Conservation (phyloP, 2,113 vertebrate genomes). For the Pseudorectes ferrugineus region DNA sequence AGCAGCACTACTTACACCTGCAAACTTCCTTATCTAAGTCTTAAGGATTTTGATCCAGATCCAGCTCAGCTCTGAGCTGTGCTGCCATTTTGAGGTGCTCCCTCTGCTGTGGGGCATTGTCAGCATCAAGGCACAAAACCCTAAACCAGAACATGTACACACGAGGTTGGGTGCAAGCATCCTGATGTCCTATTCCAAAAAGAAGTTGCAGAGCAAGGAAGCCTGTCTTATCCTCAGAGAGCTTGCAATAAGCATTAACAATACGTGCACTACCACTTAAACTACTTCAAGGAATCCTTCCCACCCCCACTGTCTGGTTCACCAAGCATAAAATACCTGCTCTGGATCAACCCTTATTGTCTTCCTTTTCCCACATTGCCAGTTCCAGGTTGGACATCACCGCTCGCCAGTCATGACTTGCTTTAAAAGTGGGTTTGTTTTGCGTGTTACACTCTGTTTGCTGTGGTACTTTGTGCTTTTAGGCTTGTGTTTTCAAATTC, state of each 20-base stretch:
- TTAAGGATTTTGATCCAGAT: neutral
- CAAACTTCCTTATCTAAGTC: neutral
- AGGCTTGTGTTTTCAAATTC: neutral
- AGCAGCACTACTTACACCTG: neutral
- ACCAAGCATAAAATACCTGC: neutral
- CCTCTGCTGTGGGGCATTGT: neutral
- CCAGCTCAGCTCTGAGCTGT: neutral
- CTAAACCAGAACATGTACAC: rapidly evolving
- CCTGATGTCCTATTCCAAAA: neutral
- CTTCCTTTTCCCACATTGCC: neutral
- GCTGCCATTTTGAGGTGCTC: neutral
- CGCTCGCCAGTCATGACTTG: neutral
- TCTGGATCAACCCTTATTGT: neutral
- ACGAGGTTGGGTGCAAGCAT: neutral
- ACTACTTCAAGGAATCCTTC: neutral
- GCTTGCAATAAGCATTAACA: neutral
- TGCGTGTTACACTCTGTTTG: neutral
- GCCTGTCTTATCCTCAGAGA: neutral
- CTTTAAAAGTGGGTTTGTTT: neutral
- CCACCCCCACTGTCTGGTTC: rapidly evolving
- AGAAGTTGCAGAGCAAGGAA: neutral
- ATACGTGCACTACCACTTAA: neutral
- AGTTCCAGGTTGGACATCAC: neutral
- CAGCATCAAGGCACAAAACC: neutral
- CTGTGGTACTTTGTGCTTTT: neutral